Evolutionary conservation across 1,140 invertebrate genomes (phyloP).

Genomic region (Himalopsyche phryganea): DNA sequence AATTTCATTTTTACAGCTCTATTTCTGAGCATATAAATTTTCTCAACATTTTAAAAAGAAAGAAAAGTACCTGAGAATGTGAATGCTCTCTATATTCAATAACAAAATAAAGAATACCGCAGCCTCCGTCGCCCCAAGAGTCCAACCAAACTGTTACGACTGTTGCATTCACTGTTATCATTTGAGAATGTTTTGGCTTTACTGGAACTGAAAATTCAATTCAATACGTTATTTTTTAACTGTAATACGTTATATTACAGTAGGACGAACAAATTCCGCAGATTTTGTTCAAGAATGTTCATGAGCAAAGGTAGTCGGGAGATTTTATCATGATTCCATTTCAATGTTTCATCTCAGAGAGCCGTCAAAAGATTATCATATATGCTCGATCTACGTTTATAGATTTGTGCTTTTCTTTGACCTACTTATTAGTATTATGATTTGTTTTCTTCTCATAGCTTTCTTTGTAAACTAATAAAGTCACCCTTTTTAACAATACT

Average conservation of each 20-base stretch:
- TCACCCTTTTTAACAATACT: too few species aligned
- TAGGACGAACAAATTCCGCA: too few species aligned
- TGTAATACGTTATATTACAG: too few species aligned
- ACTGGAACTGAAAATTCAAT: constrained; percentile 60
- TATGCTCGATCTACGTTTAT: too few species aligned
- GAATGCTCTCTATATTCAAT: constrained; percentile 70
- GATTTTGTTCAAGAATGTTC: background rate
- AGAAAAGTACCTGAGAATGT: constrained; percentile 47
- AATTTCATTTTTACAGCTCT: background rate
- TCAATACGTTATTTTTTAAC: background rate
- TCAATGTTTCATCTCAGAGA: too few species aligned
- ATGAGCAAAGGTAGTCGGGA: background rate
- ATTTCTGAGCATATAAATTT: background rate
- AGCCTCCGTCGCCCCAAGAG: constrained; percentile 85
- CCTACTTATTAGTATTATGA: too few species aligned
- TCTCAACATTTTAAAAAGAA: background rate
- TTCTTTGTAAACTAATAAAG: too few species aligned
- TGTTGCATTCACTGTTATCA: constrained; percentile 83
- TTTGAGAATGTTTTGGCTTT: constrained; percentile 76
- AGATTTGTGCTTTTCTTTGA: too few species aligned
- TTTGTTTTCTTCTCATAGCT: too few species aligned
- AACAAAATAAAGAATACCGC: constrained; percentile 83
- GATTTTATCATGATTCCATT: too few species aligned
- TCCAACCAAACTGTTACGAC: constrained; percentile 85
- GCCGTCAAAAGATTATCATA: too few species aligned